Evolutionary conservation across 2,888 invertebrate species (phyloP), one percentile per base, ranked within the genome.

Genomic region (Athalia circularis): DNA sequence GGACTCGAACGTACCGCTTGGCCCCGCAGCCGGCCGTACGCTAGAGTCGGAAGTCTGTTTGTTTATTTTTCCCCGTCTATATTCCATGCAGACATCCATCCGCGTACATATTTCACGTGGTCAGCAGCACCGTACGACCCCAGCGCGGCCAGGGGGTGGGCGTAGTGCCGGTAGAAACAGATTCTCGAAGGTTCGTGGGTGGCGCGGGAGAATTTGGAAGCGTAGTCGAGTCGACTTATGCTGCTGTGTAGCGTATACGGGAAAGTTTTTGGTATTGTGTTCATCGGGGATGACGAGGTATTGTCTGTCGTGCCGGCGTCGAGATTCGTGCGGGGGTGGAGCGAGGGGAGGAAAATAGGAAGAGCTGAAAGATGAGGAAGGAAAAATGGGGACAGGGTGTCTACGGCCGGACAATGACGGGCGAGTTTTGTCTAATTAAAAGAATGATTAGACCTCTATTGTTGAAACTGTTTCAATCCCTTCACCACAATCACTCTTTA

Each of bases 221-320:
- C 29, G 29, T 29, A 29, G 29, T 29, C 29, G 29, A 29, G 29
- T n/a, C 59, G 6, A 65, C 65, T n/a, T 11, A 11, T 29, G 3
- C 50, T 13, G 15, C 15, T 4, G 4, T n/a, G 43, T 9, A 4
- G n/a, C 13, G n/a, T 57, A 15, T n/a, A 57, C 13, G 59, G 45
- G 47, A 59, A 8, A 45, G n/a, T 57, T 72, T 29, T 45, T 7
- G 50, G 59, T 45, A 72, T 72, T 72, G 72, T 59, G 59, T 72
- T 59, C 72, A 72, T 72, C 45, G 47, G 45, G 72, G 72, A 72
- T 72, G 72, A 72, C 72, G 72, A 72, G 72, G 72, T 59, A 72
- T 72, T 72, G 72, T 72, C 59, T 29, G 29, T 29, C 29, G 29
- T 29, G 29, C 29, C 59, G 72, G 47, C 72, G 47, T 45, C 13